Base-by-base conservation (phyloP, 2,888 invertebrate genomes). In the Frankliniella fusca region DNA sequence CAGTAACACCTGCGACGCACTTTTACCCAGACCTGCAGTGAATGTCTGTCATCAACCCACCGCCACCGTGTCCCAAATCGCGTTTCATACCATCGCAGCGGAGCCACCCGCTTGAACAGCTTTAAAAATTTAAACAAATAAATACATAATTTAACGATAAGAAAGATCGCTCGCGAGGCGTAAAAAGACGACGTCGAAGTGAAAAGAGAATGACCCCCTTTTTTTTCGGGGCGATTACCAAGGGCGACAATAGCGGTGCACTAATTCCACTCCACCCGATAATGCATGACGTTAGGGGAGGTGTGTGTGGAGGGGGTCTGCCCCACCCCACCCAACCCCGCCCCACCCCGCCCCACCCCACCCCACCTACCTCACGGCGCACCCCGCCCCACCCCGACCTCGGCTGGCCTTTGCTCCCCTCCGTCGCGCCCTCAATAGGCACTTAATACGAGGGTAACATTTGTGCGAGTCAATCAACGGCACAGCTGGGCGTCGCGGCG, bases 391-490 rank as follows among this genome's bases (percentile, higher is more conserved):
- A 18, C 61, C 61, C 61, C 61, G 61, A 0, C 38, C 61, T 61
- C 61, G 38, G 38, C 38, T 38, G 38, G 38, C 38, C 38, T 38
- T 38, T 38, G 38, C 38, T 38, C 38, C 38, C 38, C 38, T 38
- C 38, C 38, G 54, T 20, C 54, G 54, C 54, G 54, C 70, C 70
- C 70, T 76, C 70, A 76, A 76, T 76, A 76, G 70, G 23, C 70
- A 76, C 70, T 76, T 76, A 76, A 76, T 76, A 76, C 70, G 70
- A 27, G 70, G 70, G 70, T 76, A 76, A 76, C 27, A 76, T 76
- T 76, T 76, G 70, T 76, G 70, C 70, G 70, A 76, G 70, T 76
- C 70, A 76, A 76, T 76, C 70, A 76, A 76, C 27, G 70, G 70
- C 70, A 12, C 70, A 76, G 70, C 70, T 76, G 70, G 70, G 70